Conservation (phyloP, 2,113 vertebrate genomes). For the Erythrolamprus reginae region DNA sequence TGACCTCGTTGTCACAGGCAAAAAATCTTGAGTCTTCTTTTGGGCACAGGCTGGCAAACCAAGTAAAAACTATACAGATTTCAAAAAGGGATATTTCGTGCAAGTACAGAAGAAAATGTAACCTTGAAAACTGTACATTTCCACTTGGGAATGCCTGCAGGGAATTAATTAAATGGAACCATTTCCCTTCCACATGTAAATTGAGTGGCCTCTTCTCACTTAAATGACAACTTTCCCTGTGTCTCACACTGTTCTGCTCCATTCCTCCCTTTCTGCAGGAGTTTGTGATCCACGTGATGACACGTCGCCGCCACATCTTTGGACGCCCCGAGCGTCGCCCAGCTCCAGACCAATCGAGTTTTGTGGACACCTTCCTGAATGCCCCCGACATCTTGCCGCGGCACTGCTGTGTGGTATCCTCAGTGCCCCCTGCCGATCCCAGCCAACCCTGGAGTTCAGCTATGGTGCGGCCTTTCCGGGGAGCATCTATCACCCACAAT, state of each 20-base stretch:
- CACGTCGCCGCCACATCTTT: constrained; percentile 82
- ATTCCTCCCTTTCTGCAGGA: constrained; percentile 67
- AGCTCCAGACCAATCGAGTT: constrained; percentile 53
- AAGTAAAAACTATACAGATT: background rate
- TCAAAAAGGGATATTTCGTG: background rate
- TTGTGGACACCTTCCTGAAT: constrained; percentile 86
- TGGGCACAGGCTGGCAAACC: background rate
- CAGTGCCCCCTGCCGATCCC: constrained; percentile 42
- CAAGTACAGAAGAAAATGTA: background rate
- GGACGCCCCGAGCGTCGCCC: constrained; percentile 75
- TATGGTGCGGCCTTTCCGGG: constrained; percentile 80
- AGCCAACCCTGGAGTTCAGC: constrained; percentile 55
- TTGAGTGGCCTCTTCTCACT: background rate
- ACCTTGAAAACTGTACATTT: background rate
- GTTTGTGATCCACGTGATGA: constrained; percentile 91
- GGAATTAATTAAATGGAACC: background rate
- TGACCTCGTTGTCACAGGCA: background rate
- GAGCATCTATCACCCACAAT: constrained; percentile 84
- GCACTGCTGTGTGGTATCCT: constrained; percentile 75
- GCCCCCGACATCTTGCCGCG: constrained; percentile 84
- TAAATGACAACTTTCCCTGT: background rate
- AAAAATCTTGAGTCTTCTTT: background rate
- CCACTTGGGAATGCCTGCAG: background rate
- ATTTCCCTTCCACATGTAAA: background rate
- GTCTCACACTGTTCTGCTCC: background rate